Conservation (phyloP, 1,140 invertebrate genomes). For the Arion vulgaris region DNA sequence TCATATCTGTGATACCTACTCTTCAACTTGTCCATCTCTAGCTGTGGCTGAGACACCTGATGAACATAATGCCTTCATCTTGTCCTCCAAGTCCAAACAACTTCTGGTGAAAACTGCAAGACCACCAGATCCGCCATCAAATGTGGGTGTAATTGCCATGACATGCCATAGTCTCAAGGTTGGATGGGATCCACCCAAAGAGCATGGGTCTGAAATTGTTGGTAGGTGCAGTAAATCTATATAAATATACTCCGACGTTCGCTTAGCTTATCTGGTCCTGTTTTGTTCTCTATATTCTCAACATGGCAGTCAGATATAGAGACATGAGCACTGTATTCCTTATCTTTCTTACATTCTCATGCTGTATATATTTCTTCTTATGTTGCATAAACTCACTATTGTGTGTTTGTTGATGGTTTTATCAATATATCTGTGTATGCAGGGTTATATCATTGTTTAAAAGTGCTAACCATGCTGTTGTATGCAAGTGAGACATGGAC, state of each 20-base stretch:
- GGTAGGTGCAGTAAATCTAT: slow-evolving; percentile 50
- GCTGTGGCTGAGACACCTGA: slow-evolving; percentile 49
- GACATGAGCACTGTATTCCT: no score
- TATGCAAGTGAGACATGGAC: no score
- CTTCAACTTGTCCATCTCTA: background rate
- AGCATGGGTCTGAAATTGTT: slow-evolving; percentile 70
- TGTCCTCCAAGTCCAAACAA: slow-evolving; percentile 69
- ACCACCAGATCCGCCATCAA: slow-evolving; percentile 69
- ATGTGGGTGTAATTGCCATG: slow-evolving; percentile 67
- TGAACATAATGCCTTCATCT: slow-evolving; percentile 63
- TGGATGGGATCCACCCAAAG: slow-evolving; percentile 71
- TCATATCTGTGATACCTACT: background rate
- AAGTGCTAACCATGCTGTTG: no score
- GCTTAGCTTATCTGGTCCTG: background rate
- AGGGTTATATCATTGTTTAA: no score
- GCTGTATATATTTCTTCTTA: no score
- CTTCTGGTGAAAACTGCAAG: slow-evolving; percentile 68
- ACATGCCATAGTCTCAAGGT: slow-evolving; percentile 70
- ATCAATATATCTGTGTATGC: no score
- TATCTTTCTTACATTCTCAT: no score
- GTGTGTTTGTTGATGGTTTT: no score
- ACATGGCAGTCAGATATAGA: no score
- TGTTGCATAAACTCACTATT: no score
- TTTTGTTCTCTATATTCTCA: background rate
- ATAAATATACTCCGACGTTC: background rate